These are phyloP conservation scores for Synergus itoensis DNA, from an alignment of 2,888 invertebrate genomes.

Conservation along the genomic window DNA sequence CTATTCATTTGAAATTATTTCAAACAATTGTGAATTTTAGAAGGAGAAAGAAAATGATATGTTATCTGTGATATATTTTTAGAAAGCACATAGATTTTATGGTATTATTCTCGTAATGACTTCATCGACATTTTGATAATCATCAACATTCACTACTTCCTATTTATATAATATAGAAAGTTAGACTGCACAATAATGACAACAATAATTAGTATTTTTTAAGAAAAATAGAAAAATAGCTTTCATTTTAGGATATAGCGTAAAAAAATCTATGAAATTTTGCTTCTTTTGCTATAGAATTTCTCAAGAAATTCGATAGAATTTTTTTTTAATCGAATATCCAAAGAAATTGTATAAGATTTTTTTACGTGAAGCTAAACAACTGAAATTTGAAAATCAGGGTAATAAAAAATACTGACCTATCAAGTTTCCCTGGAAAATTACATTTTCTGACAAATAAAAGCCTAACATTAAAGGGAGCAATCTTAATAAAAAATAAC, in stretches of 20 bases:
- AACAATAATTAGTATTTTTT: background rate
- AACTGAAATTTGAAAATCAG: background rate
- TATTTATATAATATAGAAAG: background rate
- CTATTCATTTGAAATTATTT: background rate
- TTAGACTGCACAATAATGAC: background rate
- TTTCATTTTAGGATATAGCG: background rate
- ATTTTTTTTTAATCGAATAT: background rate
- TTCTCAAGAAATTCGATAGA: no score
- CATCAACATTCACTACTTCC: background rate
- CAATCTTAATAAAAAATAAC: background rate
- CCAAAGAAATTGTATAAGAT: background rate
- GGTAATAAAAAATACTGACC: background rate
- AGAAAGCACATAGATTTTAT: background rate
- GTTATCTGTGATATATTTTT: constrained; percentile 21
- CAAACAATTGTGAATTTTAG: background rate
- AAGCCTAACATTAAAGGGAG: background rate
- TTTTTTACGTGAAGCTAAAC: background rate
- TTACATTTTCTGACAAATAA: background rate
- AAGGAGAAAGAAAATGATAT: background rate
- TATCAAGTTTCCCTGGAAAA: background rate
- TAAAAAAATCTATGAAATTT: background rate
- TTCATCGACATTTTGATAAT: background rate
- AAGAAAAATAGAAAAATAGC: background rate
- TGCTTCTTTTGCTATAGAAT: background rate
- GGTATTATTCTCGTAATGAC: background rate